These are phyloP conservation scores for Cryptocephalus moraei DNA, from an alignment of 2,888 invertebrate species.

Conservation along the genomic window DNA sequence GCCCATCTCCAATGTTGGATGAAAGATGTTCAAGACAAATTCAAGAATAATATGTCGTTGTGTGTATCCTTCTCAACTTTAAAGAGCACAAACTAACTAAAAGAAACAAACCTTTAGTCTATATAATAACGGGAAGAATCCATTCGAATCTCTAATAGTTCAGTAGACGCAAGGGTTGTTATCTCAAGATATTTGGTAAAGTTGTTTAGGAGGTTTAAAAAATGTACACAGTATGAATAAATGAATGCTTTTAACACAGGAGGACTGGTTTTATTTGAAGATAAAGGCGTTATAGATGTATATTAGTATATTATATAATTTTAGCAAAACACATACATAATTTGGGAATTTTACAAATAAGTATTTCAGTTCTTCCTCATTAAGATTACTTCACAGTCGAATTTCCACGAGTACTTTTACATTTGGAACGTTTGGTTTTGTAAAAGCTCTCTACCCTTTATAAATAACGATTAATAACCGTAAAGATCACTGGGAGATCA, in stretches of 20 bases:
- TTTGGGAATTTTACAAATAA: no score
- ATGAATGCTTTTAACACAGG: slow-evolving; percentile 17
- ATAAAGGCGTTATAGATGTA: background rate
- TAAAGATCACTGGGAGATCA: no score
- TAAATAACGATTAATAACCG: no score
- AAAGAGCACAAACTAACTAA: slow-evolving; percentile 14
- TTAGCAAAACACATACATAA: no score
- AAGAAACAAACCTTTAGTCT: slow-evolving; percentile 9
- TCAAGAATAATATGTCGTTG: slow-evolving; percentile 13
- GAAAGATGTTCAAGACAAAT: slow-evolving; percentile 5
- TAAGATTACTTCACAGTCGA: no score
- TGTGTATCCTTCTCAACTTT: slow-evolving; percentile 20
- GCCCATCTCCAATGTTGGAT: slow-evolving; percentile 1
- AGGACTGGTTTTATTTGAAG: background rate
- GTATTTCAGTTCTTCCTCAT: no score
- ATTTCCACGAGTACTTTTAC: no score
- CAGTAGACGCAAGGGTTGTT: slow-evolving; percentile 13
- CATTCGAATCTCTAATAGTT: slow-evolving; percentile 7
- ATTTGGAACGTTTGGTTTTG: no score
- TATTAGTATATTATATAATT: no score
- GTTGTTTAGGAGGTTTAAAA: slow-evolving; percentile 12
- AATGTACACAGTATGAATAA: slow-evolving; percentile 17
- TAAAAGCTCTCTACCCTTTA: no score
- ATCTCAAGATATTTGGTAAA: slow-evolving; percentile 11
- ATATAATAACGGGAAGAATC: slow-evolving; percentile 6